phyloP scores from a whole-genome alignment of 2,113 vertebrate species.

The Cryptotis parvus region DNA sequence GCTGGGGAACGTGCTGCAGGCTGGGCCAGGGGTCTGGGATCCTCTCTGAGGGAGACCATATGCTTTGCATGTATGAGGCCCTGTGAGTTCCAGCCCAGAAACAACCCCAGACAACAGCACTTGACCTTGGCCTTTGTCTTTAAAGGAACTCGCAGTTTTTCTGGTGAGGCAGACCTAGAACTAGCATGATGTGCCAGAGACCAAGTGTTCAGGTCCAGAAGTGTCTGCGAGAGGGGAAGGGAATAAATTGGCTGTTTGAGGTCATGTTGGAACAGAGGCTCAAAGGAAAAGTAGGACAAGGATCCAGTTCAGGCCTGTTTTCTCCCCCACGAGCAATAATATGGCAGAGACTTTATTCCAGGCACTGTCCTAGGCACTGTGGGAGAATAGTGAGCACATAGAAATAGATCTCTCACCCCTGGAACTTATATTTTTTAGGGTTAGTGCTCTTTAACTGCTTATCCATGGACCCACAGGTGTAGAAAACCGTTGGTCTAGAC shows the following conservation, averaged over 20 bases:
- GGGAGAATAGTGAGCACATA: neutral
- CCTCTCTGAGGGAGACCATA: too few species aligned
- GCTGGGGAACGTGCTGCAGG: neutral
- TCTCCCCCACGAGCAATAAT: neutral
- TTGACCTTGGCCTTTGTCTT: constrained; percentile 14
- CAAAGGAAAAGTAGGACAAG: neutral
- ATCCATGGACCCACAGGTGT: too few species aligned
- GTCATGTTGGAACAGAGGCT: neutral
- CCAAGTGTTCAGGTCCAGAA: neutral
- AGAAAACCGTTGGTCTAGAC: too few species aligned
- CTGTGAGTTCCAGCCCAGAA: too few species aligned
- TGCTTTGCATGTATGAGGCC: too few species aligned
- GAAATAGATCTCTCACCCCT: neutral
- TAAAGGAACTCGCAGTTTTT: neutral
- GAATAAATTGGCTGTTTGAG: neutral
- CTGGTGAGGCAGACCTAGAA: neutral
- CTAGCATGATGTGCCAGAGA: neutral
- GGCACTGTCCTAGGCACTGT: neutral
- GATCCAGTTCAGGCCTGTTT: neutral
- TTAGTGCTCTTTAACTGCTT: too few species aligned
- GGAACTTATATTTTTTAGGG: neutral
- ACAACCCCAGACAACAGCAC: too few species aligned
- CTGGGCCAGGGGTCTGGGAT: too few species aligned
- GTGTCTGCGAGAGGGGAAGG: neutral
- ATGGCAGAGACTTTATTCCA: neutral